Base-by-base conservation (phyloP, 2,797 vertebrate species). In the Thunnus albacares region DNA sequence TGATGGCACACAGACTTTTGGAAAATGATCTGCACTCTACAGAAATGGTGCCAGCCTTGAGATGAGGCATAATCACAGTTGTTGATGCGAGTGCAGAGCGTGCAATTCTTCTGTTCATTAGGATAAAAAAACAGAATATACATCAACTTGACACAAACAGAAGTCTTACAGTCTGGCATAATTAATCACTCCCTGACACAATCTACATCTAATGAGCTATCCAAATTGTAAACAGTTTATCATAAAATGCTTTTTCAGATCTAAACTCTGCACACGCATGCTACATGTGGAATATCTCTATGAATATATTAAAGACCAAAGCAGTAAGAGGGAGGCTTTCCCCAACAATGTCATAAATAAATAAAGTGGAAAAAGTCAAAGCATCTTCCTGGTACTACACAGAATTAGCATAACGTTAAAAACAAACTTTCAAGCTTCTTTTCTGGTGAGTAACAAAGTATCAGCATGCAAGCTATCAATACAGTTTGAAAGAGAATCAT, bases 71-170 rank as follows among this genome's bases (percentile, higher is more conserved):
- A 87, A 90, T 92, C 86, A 84, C 82, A 80, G 86, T 87, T 87
- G 74, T 86, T 92, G 82, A 90, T 89, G 85, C 49, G 60, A 86
- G 82, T 71, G 82, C 79, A 83, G 80, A 74, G 84, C 66, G 86
- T 85, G 82, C 75, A 71, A 86, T 91, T 92, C 87, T 88, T 90
- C 85, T 90, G 89, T 94, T 95, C 90, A 95, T 95, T 95, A 91
- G 85, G 80, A 87, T 88, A 83, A 86, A 92, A 93, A 91, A 93
- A 91, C 84, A 86, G 88, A 91, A 87, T 93, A 95, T 95, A 92
- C 89, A 95, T 95, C 94, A 95, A 91, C 82, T 91, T 94, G 94
- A 95, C 94, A 94, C 91, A 93, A 94, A 93, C 94, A 95, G 93
- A 95, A 91, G 94, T 92, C 77, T 90, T 90, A 83, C 86, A 82